phyloP scores from a whole-genome alignment of 35 echinoderm and acorn worm species.

The Chiridota heheva region DNA sequence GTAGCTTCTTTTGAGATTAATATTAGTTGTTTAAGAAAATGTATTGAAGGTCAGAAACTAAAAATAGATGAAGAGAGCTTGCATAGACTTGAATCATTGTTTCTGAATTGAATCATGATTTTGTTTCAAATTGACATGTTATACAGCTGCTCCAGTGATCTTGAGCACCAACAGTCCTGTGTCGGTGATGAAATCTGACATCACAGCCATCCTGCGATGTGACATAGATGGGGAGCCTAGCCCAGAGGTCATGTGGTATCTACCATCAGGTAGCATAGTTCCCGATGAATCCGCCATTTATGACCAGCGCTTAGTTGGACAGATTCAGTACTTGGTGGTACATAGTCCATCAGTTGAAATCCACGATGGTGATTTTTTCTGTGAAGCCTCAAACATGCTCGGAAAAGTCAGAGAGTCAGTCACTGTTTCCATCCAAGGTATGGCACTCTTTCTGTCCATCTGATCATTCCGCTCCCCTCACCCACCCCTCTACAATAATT shows the following conservation, averaged over 20 bases:
- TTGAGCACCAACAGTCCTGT: conserved; percentile 38
- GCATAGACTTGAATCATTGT: background rate
- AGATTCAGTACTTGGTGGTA: conserved; percentile 51
- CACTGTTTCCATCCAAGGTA: conserved; percentile 71
- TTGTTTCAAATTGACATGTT: background rate
- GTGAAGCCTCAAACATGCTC: conserved; percentile 59
- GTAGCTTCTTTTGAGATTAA: too few species aligned
- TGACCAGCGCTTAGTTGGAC: background rate
- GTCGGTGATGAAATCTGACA: background rate
- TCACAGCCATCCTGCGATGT: conserved; percentile 42
- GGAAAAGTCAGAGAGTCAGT: conserved; percentile 38
- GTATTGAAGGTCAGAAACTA: too few species aligned
- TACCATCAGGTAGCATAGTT: conserved; percentile 40
- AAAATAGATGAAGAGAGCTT: background rate
- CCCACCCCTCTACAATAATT: too few species aligned
- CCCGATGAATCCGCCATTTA: conserved; percentile 33
- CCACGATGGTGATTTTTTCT: conserved; percentile 81
- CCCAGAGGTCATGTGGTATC: conserved; percentile 61
- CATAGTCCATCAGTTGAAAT: conserved; percentile 42
- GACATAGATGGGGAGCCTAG: conserved; percentile 36
- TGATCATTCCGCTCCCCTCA: background rate
- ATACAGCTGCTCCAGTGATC: conserved; percentile 39
- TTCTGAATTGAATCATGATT: background rate
- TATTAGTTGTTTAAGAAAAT: too few species aligned
- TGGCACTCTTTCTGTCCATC: background rate